Evolutionary conservation across 1,140 invertebrate genomes (phyloP).

Genomic region (Tigriopus japonicus): DNA sequence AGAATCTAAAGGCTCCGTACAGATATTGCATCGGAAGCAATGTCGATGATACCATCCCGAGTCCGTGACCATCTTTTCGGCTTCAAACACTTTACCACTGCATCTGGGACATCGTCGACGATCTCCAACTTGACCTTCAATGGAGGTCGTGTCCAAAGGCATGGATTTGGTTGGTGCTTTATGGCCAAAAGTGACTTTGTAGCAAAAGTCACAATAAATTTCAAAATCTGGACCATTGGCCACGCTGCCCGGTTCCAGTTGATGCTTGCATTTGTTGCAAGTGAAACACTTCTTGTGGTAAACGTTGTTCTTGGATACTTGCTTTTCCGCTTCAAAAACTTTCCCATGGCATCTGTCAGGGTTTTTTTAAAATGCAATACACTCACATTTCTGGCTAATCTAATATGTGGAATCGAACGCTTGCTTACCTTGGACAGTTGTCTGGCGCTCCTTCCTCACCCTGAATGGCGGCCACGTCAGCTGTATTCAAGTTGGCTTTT

Average conservation of each 20-base stretch:
- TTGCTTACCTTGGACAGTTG: neutral
- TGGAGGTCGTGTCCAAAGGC: constrained; percentile 50
- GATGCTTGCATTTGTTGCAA: constrained; percentile 11
- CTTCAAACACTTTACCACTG: constrained; percentile 75
- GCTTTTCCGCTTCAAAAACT: constrained; percentile 71
- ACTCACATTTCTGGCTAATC: too few relatives aligned
- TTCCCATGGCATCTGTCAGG: constrained; percentile 64
- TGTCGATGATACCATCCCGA: constrained; percentile 13
- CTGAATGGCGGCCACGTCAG: constrained; percentile 7
- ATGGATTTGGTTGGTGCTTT: constrained; percentile 16
- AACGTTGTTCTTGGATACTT: constrained; percentile 46
- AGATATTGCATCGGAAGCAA: constrained; percentile 74
- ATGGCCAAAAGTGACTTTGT: constrained; percentile 22
- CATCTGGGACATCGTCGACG: constrained; percentile 52
- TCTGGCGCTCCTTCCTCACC: neutral
- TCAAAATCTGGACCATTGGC: constrained; percentile 74
- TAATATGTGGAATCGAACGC: constrained; percentile 5
- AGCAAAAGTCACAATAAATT: constrained; percentile 53
- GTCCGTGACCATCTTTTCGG: constrained; percentile 50
- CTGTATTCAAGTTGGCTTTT: constrained; percentile 7
- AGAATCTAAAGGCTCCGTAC: constrained; percentile 77
- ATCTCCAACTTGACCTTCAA: constrained; percentile 64
- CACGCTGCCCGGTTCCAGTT: constrained; percentile 8
- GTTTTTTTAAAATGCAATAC: constrained; percentile 35
- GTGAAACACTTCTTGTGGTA: constrained; percentile 15